Conservation (phyloP, 2,888 invertebrate genomes). For the Agrochola lychnidis region DNA sequence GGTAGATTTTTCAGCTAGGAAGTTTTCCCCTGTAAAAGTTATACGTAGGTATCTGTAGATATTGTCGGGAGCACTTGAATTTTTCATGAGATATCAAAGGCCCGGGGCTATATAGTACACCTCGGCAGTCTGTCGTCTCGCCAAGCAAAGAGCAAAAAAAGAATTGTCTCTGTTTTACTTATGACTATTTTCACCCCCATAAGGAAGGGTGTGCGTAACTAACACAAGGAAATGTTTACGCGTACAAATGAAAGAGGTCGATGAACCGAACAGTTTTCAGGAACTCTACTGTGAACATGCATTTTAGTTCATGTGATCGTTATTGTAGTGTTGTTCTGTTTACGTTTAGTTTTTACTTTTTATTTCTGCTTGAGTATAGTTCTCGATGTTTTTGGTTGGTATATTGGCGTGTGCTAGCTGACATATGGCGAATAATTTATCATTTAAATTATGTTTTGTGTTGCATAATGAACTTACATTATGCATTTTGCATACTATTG, state of each 20-base stretch:
- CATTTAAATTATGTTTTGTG: too few species aligned
- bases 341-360: too few species aligned
- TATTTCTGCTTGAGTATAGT: too few species aligned
- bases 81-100: constrained; percentile 87
- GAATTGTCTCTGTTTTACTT: constrained; percentile 76
- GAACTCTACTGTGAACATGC: constrained; percentile 4
- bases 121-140: constrained; percentile 70
- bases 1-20: constrained; percentile 8
- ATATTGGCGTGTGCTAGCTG: too few species aligned
- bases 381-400: too few species aligned
- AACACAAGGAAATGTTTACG: constrained; percentile 77
- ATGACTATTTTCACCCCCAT: constrained; percentile 77
- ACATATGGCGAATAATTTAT: too few species aligned
- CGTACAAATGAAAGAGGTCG: constrained; percentile 69
- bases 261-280: constrained; percentile 67
- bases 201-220: constrained; percentile 71
- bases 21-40: constrained; percentile 24
- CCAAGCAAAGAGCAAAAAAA: constrained; percentile 65
- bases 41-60: constrained; percentile 62
- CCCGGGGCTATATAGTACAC: constrained; percentile 72
- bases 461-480: too few species aligned
- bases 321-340: background rate
- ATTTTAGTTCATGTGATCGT: background rate
- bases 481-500: too few species aligned
- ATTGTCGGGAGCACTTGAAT: constrained; percentile 80